Evolutionary conservation across 2,113 vertebrate genomes (phyloP).

Genomic region (Cacatua alba): DNA sequence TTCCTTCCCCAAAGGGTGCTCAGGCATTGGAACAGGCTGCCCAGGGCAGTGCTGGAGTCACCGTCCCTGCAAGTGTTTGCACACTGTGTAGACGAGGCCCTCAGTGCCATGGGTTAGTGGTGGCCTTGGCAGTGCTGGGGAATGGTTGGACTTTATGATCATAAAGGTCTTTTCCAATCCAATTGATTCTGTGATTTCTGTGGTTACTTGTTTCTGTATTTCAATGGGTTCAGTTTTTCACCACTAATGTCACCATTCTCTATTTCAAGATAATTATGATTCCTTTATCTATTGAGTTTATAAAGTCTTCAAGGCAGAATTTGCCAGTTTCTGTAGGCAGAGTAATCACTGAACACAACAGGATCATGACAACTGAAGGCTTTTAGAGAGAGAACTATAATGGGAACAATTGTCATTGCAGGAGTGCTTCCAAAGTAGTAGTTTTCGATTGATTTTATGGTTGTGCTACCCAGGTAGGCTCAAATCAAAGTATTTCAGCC

Average conservation of each 20-base stretch:
- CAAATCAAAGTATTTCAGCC: background rate
- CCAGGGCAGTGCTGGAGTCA: background rate
- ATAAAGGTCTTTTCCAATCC: background rate
- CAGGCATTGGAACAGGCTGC: too few species aligned
- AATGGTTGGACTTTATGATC: background rate
- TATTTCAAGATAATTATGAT: background rate
- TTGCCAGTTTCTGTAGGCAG: background rate
- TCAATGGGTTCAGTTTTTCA: background rate
- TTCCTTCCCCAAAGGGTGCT: too few species aligned
- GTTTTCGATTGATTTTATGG: background rate
- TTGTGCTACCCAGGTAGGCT: background rate
- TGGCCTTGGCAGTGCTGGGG: background rate
- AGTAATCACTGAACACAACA: background rate
- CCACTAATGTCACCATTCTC: background rate
- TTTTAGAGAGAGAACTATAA: background rate
- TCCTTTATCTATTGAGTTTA: background rate
- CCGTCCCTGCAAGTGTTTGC: background rate
- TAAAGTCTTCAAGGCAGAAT: background rate
- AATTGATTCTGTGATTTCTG: background rate
- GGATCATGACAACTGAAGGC: background rate
- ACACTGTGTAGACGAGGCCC: fast-evolving
- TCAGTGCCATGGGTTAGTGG: background rate
- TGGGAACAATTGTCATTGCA: background rate
- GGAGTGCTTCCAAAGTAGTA: background rate
- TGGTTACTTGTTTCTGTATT: background rate